Conservation (phyloP, 2,888 invertebrate species). For the Eustalomyia histrio region DNA sequence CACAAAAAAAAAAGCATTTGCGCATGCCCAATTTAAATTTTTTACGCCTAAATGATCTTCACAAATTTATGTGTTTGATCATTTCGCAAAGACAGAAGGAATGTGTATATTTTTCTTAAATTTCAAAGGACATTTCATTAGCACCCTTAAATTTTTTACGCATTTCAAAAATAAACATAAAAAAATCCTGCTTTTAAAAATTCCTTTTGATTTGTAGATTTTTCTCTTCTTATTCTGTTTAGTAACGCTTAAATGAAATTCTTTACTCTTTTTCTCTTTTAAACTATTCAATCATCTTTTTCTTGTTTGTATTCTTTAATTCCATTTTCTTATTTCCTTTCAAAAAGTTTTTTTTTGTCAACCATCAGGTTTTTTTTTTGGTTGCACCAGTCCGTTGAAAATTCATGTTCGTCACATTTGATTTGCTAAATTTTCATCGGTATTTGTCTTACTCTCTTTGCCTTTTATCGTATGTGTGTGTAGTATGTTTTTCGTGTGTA, state of each 20-base stretch:
- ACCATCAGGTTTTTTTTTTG: conserved; percentile 18
- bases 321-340: conserved; percentile 24
- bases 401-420: conserved; percentile 76
- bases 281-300: conserved; percentile 8
- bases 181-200: conserved; percentile 41
- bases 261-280: conserved; percentile 47
- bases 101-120: conserved; percentile 22
- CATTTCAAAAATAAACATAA: conserved; percentile 59
- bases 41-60: conserved; percentile 64
- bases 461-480: not conserved
- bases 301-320: not conserved
- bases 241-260: conserved; percentile 52
- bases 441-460: conserved; percentile 24
- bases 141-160: conserved; percentile 70
- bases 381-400: conserved; percentile 75
- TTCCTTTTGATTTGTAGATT: not conserved
- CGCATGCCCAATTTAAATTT: conserved; percentile 70
- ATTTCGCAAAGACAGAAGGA: conserved; percentile 18
- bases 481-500: conserved; percentile 41
- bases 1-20: conserved; percentile 56
- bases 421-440: conserved; percentile 72
- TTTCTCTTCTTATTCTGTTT: conserved; percentile 23
- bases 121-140: conserved; percentile 68
- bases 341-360: conserved; percentile 19
- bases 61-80: conserved; percentile 35